Base-by-base conservation (phyloP, 2,113 vertebrate genomes). In the Climacteris rufus region DNA sequence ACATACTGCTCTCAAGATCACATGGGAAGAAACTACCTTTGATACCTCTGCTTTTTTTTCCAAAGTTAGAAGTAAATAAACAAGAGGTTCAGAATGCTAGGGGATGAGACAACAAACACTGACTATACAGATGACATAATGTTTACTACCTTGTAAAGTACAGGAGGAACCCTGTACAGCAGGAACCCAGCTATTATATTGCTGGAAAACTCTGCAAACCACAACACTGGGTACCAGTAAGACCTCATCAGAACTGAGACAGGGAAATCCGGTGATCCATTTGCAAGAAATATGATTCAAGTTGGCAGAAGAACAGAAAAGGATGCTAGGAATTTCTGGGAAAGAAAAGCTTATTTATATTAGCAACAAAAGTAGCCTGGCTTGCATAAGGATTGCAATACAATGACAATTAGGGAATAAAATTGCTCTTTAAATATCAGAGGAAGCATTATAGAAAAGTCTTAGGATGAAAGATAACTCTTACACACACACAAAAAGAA, bases 281-380 rank as follows among this genome's bases (percentile, higher is more conserved):
- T 92, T 93, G 27, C 50, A 92, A 86, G 82, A 88, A 92, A 40
- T 21, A 71, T 75, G 31, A 92, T 37, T 87, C 44, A 72, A 71
- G 31, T n/a, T 81, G 72, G 52, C 35, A 68, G 24, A 92, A 89
- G 76, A 82, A 89, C 44, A 87, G 89, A 96, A 95, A 91, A 82
- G 87, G 87, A 78, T 87, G 57, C 33, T 82, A 75, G 17, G 47
- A 92, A 49, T 68, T 87, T 91, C 72, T 84, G 69, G 49, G 64
- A 94, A 95, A 64, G 23, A 39, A 89, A 92, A 75, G 40, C 18
- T 56, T 91, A 75, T 89, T 90, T 90, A 75, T 40, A 91, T 52
- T 66, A 93, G 24, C 76, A 95, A 83, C 30, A 84, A 70, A 93
- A 84, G 30, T 23, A 82, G 56, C 14, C 33, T 63, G 54, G 17